phyloP scores from a whole-genome alignment of 1,140 invertebrate species.

The Aporrectodea caliginosa region DNA sequence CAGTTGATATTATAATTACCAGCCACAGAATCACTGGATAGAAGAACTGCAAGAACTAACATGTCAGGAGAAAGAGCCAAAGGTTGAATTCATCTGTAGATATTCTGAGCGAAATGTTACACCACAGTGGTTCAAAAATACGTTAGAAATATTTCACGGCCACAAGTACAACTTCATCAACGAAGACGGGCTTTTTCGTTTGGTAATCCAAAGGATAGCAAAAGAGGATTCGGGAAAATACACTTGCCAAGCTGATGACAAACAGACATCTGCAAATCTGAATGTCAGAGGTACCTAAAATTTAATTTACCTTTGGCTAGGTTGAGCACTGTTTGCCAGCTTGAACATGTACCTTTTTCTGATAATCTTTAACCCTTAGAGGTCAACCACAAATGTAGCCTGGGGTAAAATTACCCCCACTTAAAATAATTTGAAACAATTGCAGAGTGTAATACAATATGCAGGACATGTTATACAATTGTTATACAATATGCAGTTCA shows the following conservation, averaged over 20 bases:
- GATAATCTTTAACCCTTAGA: no score
- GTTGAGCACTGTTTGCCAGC: no score
- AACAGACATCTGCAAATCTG: conserved; percentile 79
- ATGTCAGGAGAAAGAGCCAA: conserved; percentile 72
- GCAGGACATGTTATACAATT: no score
- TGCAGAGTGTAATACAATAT: no score
- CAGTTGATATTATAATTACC: no score
- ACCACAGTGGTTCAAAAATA: conserved; percentile 59
- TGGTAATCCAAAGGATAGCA: conserved; percentile 85
- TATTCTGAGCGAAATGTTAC: conserved; percentile 59
- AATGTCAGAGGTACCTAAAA: conserved; percentile 92
- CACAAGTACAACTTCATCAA: conserved; percentile 83
- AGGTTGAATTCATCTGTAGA: conserved; percentile 50
- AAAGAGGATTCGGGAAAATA: conserved; percentile 97
- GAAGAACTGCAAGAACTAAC: conserved; percentile 89
- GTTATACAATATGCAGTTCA: no score
- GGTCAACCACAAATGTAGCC: no score
- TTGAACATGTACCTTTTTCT: no score
- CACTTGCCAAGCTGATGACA: conserved; percentile 87
- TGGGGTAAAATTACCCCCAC: no score
- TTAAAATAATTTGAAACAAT: no score
- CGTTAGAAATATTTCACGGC: conserved; percentile 59
- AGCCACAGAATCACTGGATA: conserved; percentile 81
- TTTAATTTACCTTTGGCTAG: no score
- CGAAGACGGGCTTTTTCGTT: conserved; percentile 81